Evolutionary conservation across 2,888 invertebrate species (phyloP).

Genomic region (Sesia apiformis): DNA sequence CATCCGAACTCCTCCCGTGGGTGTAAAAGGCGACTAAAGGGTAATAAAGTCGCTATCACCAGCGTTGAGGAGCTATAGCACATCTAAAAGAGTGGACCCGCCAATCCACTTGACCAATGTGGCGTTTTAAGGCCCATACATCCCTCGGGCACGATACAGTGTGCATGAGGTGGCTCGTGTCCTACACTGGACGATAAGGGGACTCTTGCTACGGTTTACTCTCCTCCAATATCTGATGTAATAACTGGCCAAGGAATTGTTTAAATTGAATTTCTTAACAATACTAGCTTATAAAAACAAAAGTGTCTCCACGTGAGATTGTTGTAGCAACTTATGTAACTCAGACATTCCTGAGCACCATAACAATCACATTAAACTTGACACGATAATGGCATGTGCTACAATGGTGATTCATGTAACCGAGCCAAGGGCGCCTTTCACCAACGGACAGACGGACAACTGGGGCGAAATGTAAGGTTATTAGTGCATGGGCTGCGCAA

Average conservation of each 20-base stretch:
- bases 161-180: no score
- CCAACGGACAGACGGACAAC: conserved; percentile 15
- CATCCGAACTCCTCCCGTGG: no score
- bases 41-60: no score
- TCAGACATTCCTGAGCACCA: background rate
- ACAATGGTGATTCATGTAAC: conserved; percentile 16
- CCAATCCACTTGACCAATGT: no score
- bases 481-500: background rate
- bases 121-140: no score
- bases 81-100: no score
- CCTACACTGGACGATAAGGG: no score
- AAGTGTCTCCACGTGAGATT: background rate
- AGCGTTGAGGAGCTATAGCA: no score
- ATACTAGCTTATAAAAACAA: background rate
- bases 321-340: background rate
- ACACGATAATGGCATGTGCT: conserved; percentile 9
- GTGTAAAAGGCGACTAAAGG: no score
- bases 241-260: background rate
- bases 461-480: conserved; percentile 5
- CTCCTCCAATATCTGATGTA: no score
- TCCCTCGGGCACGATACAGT: no score
- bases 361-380: conserved; percentile 15
- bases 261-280: background rate
- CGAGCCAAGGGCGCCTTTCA: conserved; percentile 33
- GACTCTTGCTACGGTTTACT: no score